phyloP scores from a whole-genome alignment of 2,797 vertebrate genomes.

The Tragelaphus eurycerus region DNA sequence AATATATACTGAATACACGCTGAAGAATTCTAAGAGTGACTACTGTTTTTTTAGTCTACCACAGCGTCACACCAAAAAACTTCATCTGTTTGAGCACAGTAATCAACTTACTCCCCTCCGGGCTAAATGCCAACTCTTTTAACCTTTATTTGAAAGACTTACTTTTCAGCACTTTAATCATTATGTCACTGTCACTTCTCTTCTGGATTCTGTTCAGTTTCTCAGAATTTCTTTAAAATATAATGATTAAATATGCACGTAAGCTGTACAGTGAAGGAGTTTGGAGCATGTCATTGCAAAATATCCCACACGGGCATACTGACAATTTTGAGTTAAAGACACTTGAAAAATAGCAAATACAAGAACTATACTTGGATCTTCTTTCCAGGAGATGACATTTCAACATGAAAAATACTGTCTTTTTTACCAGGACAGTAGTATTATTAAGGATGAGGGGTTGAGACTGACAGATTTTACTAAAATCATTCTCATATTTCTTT shows the following conservation, averaged over 20 bases:
- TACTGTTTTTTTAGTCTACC: not conserved
- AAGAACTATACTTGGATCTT: not conserved
- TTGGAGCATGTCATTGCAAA: not conserved
- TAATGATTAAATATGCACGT: not conserved
- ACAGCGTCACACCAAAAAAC: not conserved
- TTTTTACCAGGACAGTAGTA: not conserved
- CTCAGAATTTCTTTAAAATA: not conserved
- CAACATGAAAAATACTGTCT: not conserved
- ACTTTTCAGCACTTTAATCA: slow-evolving; percentile 9
- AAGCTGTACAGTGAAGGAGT: not conserved
- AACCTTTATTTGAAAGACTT: slow-evolving; percentile 6
- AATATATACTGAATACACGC: not conserved
- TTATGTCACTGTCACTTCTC: slow-evolving; percentile 3
- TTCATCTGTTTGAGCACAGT: not conserved
- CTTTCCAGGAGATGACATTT: not conserved
- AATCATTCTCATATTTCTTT: not conserved
- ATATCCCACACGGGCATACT: not conserved
- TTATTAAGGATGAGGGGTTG: not conserved
- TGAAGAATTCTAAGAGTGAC: not conserved
- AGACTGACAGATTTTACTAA: not conserved
- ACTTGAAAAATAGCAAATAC: not conserved
- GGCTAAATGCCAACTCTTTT: slow-evolving; percentile 38
- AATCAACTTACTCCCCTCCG: not conserved
- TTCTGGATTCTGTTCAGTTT: not conserved
- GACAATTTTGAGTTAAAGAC: not conserved